Conservation (phyloP, 2,113 vertebrate species). For the Centropristis striata region DNA sequence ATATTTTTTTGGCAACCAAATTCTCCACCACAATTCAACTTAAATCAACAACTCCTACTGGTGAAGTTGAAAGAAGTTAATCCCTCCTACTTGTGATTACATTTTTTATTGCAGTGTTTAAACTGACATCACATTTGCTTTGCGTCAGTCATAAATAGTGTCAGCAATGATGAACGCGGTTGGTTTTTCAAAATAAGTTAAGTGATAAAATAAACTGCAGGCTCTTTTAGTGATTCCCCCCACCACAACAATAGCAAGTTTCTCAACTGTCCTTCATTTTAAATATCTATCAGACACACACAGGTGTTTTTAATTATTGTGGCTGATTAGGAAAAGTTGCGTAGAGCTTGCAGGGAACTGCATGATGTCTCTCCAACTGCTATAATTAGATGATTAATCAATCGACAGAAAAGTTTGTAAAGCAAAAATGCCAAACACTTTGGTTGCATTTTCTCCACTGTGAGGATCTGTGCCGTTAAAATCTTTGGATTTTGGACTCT, state of each 20-base stretch:
- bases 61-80: background rate
- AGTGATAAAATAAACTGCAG: background rate
- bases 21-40: background rate
- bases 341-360: background rate
- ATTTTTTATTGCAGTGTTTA: background rate
- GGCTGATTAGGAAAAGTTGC: background rate
- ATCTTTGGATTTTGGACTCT: no score
- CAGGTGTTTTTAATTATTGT: background rate
- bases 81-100: background rate
- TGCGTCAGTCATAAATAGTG: background rate
- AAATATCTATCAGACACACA: no score
- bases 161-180: background rate
- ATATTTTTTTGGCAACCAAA: constrained; percentile 43
- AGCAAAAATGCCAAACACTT: no score
- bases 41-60: constrained; percentile 14
- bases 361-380: background rate
- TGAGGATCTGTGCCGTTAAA: background rate
- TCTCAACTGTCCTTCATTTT: background rate
- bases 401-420: background rate
- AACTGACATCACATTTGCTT: background rate
- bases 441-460: background rate
- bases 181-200: background rate
- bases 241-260: background rate
- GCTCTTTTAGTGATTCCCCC: background rate
- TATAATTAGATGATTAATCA: background rate